Base-by-base conservation (phyloP, 2,888 invertebrate genomes). In the Rhodophaea formosa region DNA sequence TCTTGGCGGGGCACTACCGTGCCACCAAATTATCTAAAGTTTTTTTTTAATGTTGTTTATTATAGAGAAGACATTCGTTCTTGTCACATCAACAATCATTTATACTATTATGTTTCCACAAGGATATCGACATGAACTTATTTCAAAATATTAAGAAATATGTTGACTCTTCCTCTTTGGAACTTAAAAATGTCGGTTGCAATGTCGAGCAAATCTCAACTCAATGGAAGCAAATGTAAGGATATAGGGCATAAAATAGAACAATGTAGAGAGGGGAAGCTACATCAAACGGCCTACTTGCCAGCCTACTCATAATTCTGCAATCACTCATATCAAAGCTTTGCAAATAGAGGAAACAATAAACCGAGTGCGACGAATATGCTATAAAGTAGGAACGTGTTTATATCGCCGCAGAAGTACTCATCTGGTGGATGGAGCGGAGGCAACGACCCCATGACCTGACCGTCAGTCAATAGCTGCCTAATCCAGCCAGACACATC, bases 401-500 rank as follows among this genome's bases (percentile, higher is more conserved):
- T 51, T 35, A 51, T 35, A 35, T 35, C 51, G 51, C 12, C 16
- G 51, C 17, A 7, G 16, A 51, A 51, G 16, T 16, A 32, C 12
- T 17, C 7, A 51, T 15, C 14, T 14, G 3, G n/a, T 39, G 39
- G 39, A 39, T 39, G 15, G 35, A 16, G 32, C 10, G 17, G 29
- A 49, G 47, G 53, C 58, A 59, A 61, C 56, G 65, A 60, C 65
- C 62, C 54, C 32, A 47, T 53, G 61, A 62, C 61, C 63, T 57
- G 43, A 51, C 43, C 54, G 61, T 51, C 51, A 35, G 12, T 39
- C 51, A 12, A 35, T 32, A 51, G 51, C 17, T 17, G 51, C 51
- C 51, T 35, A 35, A 16, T 14, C n/a, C 47, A 30, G 15, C 14
- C 51, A 51, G 49, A 51, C 44, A 35, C 23, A 47, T 46, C 35